These are phyloP conservation scores for Gephyroberyx darwinii DNA, from an alignment of 2,797 vertebrate genomes.

Conservation along the genomic window DNA sequence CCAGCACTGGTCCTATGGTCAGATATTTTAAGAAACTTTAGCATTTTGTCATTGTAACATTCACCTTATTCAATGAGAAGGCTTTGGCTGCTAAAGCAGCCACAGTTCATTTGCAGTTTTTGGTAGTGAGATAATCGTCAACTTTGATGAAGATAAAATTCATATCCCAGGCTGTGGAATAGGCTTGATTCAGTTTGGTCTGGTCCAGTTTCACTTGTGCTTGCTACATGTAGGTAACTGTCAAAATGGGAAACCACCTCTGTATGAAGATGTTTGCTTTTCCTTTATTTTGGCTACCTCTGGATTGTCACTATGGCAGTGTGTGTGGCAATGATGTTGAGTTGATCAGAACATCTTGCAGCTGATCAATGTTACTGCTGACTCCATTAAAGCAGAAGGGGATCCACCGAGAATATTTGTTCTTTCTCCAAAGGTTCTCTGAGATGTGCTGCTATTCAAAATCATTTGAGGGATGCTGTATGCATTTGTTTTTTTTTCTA, in stretches of 20 bases:
- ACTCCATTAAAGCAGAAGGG: background rate
- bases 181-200: background rate
- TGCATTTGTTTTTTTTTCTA: background rate
- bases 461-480: background rate
- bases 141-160: too few relatives aligned
- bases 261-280: background rate
- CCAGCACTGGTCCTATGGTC: too few relatives aligned
- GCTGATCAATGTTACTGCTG: background rate
- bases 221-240: background rate
- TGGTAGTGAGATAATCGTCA: too few relatives aligned
- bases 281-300: background rate
- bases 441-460: background rate
- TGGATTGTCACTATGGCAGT: background rate
- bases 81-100: too few relatives aligned
- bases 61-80: too few relatives aligned
- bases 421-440: background rate
- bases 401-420: background rate
- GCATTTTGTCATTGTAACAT: too few relatives aligned
- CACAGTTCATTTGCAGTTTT: too few relatives aligned
- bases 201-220: background rate
- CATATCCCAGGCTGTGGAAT: too few relatives aligned
- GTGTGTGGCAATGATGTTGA: background rate
- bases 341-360: background rate
- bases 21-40: too few relatives aligned
- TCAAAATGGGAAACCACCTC: background rate